Evolutionary conservation across 2,888 invertebrate species (phyloP).

Genomic region (Gisinianus flammeolus): DNA sequence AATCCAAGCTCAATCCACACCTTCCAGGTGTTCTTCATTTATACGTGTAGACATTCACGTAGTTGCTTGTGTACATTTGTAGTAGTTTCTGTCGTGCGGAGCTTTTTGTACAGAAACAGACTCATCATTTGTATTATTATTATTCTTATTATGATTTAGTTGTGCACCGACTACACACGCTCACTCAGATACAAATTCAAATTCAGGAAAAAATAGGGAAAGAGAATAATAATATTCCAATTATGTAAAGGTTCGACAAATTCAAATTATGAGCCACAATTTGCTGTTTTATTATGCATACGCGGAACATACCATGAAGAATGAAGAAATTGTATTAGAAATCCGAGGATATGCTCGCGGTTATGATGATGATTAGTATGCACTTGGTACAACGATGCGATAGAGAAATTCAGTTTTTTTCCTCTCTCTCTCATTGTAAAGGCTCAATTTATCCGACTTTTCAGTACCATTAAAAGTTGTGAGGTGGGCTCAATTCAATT

Average conservation of each 20-base stretch:
- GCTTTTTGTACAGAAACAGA: background rate
- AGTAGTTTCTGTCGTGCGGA: background rate
- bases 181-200: background rate
- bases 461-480: slow-evolving; percentile 14
- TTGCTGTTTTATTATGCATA: background rate
- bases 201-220: background rate
- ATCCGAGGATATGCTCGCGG: slow-evolving; percentile 31
- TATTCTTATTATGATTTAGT: background rate
- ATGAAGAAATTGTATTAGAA: background rate
- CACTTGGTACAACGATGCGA: background rate
- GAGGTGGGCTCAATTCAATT: slow-evolving; percentile 17
- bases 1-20: background rate
- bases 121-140: background rate
- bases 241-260: background rate
- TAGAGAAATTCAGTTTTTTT: background rate
- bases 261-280: background rate
- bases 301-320: background rate
- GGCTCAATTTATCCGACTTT: background rate
- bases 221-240: too few relatives aligned
- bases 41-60: background rate
- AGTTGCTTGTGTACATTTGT: too few relatives aligned
- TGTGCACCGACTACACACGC: background rate
- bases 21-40: slow-evolving; percentile 21
- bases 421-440: background rate
- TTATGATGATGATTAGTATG: slow-evolving; percentile 14